Conservation (phyloP, 1,140 invertebrate genomes). For the Drosophila eugracilis region DNA sequence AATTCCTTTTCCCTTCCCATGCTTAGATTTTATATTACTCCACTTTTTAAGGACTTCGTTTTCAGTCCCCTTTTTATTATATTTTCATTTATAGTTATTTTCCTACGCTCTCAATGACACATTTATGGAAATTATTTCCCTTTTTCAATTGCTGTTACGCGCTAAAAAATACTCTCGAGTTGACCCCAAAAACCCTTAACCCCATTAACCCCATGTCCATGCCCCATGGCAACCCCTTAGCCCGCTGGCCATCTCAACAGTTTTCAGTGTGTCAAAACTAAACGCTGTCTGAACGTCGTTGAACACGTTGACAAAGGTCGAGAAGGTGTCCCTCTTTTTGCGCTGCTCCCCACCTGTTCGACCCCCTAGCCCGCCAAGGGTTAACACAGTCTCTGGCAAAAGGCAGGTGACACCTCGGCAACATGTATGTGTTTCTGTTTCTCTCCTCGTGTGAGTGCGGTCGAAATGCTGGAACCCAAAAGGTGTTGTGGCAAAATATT, state of each 20-base stretch:
- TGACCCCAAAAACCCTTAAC: conserved; percentile 30
- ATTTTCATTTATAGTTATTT: conserved; percentile 19
- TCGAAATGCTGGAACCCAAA: conserved; percentile 58
- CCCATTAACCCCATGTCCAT: conserved; percentile 21
- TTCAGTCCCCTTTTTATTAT: neutral
- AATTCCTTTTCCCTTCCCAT: neutral
- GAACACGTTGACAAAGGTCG: conserved; percentile 76
- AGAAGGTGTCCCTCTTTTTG: conserved; percentile 51
- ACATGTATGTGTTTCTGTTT: conserved; percentile 22
- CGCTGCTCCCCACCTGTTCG: neutral
- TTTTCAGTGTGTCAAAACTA: conserved; percentile 52
- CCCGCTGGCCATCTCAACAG: conserved; percentile 37
- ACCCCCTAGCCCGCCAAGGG: conserved; percentile 51
- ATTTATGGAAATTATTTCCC: conserved; percentile 37
- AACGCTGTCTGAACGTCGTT: conserved; percentile 43
- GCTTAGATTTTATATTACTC: neutral
- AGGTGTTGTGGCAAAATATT: conserved; percentile 65
- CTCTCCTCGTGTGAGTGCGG: conserved; percentile 42
- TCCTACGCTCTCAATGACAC: conserved; percentile 13
- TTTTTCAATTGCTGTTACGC: conserved; percentile 11
- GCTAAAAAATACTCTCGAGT: conserved; percentile 15
- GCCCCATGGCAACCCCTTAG: conserved; percentile 4
- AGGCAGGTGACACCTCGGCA: conserved; percentile 73
- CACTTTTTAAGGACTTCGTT: neutral
- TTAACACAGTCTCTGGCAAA: conserved; percentile 43